Evolutionary conservation across 2,113 vertebrate species (phyloP).

Genomic region (Lepus americanus): DNA sequence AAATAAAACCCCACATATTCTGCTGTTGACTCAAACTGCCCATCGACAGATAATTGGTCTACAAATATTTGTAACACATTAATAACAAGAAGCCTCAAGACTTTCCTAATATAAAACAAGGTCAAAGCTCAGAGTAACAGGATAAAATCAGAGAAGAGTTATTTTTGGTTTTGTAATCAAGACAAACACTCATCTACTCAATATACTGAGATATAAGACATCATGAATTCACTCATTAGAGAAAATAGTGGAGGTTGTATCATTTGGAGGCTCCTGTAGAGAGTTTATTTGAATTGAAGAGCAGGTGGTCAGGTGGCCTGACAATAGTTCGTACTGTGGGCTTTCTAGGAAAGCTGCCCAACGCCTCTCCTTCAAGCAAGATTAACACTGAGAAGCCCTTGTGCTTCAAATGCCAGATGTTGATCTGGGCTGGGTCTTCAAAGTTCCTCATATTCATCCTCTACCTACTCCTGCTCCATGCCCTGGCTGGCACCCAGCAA

Average conservation of each 20-base stretch:
- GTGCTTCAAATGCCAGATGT: neutral
- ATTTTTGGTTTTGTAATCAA: constrained; percentile 38
- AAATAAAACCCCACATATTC: constrained; percentile 23
- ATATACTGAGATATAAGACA: neutral
- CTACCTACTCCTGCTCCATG: neutral
- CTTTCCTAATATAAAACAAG: constrained; percentile 56
- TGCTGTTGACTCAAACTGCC: constrained; percentile 55
- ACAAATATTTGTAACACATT: constrained; percentile 62
- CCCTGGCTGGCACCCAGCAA: constrained; percentile 41
- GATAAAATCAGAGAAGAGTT: neutral
- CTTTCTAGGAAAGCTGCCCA: neutral
- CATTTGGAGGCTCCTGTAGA: neutral
- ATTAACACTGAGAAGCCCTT: neutral
- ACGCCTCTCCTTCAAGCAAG: neutral
- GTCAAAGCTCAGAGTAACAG: constrained; percentile 32
- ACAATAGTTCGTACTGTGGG: neutral
- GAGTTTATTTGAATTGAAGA: neutral
- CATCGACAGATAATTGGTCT: constrained; percentile 43
- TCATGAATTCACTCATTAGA: neutral
- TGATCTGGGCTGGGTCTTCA: neutral
- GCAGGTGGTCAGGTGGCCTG: neutral
- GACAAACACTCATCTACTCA: neutral
- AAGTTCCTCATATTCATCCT: neutral
- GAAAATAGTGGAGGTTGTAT: neutral
- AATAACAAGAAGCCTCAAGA: constrained; percentile 18